Conservation (phyloP, 2,797 vertebrate genomes). For the Apodemus agrarius region DNA sequence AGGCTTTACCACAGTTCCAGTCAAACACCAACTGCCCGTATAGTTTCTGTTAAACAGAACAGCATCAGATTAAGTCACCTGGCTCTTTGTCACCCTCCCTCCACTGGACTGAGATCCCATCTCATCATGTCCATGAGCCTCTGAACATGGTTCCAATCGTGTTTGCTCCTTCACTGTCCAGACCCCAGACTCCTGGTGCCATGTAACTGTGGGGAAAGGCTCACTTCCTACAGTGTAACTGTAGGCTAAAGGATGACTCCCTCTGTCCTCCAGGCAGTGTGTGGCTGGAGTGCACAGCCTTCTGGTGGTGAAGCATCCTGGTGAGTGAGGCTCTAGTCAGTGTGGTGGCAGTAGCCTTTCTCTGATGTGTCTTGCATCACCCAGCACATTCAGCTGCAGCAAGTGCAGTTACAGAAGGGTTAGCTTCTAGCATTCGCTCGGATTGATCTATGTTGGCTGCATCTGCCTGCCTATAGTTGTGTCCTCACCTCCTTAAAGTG, state of each 20-base stretch:
- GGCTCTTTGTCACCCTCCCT: neutral
- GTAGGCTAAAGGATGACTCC: neutral
- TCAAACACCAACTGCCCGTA: too few species aligned
- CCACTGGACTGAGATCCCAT: neutral
- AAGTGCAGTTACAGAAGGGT: neutral
- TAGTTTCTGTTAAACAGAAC: neutral
- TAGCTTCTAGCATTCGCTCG: neutral
- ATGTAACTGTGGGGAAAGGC: neutral
- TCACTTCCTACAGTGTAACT: neutral
- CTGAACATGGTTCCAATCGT: neutral
- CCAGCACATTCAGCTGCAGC: neutral
- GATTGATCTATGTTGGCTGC: neutral
- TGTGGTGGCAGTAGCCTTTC: neutral
- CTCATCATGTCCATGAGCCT: neutral
- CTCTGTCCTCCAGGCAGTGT: neutral
- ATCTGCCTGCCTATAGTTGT: neutral
- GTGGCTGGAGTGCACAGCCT: neutral
- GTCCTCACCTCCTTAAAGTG: neutral
- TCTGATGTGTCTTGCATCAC: neutral
- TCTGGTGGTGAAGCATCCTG: neutral
- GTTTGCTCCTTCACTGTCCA: neutral
- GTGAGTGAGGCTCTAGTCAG: neutral
- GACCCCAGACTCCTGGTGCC: neutral
- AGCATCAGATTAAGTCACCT: constrained; percentile 4
- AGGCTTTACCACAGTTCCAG: neutral